Evolutionary conservation across 2,888 invertebrate species (phyloP).

Genomic region (Metallyticus violacea): DNA sequence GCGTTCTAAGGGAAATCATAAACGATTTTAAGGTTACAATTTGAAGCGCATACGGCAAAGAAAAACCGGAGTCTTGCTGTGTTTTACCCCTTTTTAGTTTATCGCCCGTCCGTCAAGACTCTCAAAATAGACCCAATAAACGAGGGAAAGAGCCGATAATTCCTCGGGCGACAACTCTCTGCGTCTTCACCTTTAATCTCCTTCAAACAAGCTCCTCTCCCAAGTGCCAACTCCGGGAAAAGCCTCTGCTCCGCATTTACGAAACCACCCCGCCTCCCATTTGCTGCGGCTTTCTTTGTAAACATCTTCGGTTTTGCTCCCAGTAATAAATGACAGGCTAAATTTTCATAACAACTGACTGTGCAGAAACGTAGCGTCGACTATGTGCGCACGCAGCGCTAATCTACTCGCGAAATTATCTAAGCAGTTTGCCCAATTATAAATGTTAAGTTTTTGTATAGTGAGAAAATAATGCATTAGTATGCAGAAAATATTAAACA

Average conservation of each 20-base stretch:
- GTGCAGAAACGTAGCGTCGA: neutral
- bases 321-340: neutral
- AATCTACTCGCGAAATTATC: too few species aligned
- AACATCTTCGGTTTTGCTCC: neutral
- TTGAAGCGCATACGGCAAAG: neutral
- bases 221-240: neutral
- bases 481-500: too few species aligned
- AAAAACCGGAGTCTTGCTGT: neutral
- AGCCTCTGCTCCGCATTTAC: neutral
- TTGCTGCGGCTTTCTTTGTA: neutral
- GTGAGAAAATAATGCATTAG: too few species aligned
- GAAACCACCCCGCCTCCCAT: too few species aligned
- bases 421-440: too few species aligned
- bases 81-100: neutral
- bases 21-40: too few species aligned
- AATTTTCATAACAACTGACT: neutral
- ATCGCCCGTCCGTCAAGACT: neutral
- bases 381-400: too few species aligned
- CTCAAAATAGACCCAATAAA: constrained; percentile 15
- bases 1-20: too few species aligned
- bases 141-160: neutral
- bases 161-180: constrained; percentile 6
- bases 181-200: constrained; percentile 10
- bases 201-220: neutral
- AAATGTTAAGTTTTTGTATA: too few species aligned